Conservation (phyloP, 2,888 invertebrate species). For the Cosmia pyralina region DNA sequence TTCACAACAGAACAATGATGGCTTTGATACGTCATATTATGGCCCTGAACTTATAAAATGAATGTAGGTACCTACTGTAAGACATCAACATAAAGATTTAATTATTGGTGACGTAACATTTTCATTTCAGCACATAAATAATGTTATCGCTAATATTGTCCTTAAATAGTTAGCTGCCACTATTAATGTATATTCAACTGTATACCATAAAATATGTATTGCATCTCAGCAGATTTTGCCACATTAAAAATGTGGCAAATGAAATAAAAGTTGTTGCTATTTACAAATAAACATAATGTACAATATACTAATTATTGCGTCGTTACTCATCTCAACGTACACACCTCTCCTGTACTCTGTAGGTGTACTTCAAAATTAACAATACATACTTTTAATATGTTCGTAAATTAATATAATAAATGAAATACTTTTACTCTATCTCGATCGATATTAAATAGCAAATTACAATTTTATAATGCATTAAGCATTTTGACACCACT, state of each 20-base stretch:
- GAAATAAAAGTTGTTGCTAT: conserved; percentile 72
- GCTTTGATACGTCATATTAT: no score
- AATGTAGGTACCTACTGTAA: no score
- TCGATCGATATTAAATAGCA: conserved; percentile 46
- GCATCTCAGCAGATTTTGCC: conserved; percentile 65
- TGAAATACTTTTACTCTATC: conserved; percentile 54
- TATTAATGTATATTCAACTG: conserved; percentile 29
- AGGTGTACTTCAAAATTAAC: conserved; percentile 64
- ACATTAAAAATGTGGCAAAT: conserved; percentile 54
- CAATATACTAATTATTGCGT: no score
- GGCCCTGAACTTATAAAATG: no score
- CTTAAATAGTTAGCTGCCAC: not conserved
- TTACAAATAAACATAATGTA: conserved; percentile 83
- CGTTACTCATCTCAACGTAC: no score
- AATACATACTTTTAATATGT: conserved; percentile 62
- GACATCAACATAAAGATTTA: no score
- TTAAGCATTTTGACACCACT: conserved; percentile 50
- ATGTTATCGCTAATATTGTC: not conserved
- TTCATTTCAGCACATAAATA: no score
- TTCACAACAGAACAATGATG: no score
- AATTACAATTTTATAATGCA: conserved; percentile 54
- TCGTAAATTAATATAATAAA: conserved; percentile 54
- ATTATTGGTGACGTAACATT: no score
- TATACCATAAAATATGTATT: conserved; percentile 64
- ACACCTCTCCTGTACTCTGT: conserved; percentile 31